A percentile compares a stretch with the other conserved stretches of the same genome.
These are phyloP conservation scores for Noctua comes DNA, from an alignment of 2,888 invertebrate genomes.

Conservation along the genomic window DNA sequence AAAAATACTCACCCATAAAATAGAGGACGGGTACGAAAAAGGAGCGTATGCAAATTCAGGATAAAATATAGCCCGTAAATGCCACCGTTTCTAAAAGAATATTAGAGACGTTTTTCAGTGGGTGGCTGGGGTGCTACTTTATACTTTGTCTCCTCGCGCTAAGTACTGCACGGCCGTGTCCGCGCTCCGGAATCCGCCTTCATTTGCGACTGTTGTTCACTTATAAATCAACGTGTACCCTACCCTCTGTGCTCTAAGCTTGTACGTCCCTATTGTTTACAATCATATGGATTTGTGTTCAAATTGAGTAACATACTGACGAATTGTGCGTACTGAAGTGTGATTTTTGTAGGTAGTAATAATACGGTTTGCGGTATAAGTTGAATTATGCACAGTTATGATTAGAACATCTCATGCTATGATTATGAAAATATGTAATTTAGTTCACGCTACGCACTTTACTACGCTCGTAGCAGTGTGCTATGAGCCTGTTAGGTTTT, in stretches of 20 bases:
- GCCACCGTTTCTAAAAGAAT: constrained; percentile 91
- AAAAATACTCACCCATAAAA: constrained; percentile 90
- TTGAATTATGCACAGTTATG: not conserved
- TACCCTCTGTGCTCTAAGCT: constrained; percentile 37
- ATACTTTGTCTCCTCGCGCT: constrained; percentile 89
- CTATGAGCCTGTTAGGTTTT: not conserved
- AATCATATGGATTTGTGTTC: not conserved
- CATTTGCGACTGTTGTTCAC: constrained; percentile 88
- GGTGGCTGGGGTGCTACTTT: constrained; percentile 89
- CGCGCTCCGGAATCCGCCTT: constrained; percentile 85
- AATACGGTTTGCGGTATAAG: not conserved
- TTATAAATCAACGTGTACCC: constrained; percentile 84
- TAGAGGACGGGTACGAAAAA: constrained; percentile 90
- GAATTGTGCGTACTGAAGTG: not conserved
- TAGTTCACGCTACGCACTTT: constrained; percentile 5
- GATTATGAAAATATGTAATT: not conserved
- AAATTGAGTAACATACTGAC: not conserved
- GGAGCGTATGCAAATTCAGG: constrained; percentile 91
- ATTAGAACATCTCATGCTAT: not conserved
- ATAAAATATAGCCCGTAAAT: constrained; percentile 91
- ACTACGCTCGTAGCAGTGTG: constrained; percentile 15
- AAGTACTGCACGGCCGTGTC: constrained; percentile 88
- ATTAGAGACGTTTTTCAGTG: constrained; percentile 91
- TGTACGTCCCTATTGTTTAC: constrained; percentile 38
- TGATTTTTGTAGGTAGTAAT: not conserved